Conservation (phyloP, 2,888 invertebrate species). For the Meteorus cinctellus region DNA sequence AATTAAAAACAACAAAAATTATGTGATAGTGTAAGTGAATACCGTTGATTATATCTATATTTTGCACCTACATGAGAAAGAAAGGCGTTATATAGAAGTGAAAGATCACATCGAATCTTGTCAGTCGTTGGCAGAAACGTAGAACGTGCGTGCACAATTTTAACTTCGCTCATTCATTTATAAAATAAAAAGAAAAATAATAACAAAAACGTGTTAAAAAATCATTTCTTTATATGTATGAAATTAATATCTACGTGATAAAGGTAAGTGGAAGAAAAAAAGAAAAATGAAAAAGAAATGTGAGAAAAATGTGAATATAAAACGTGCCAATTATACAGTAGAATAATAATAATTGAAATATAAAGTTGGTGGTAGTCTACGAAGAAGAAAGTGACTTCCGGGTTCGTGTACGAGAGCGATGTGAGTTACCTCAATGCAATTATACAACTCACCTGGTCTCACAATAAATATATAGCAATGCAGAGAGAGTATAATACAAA, state of each 20-base stretch:
- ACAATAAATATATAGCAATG: slow-evolving; percentile 19
- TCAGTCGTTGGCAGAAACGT: slow-evolving; percentile 24
- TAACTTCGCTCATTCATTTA: slow-evolving; percentile 8
- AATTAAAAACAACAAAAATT: background rate
- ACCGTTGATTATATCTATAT: background rate
- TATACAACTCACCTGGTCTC: slow-evolving; percentile 19
- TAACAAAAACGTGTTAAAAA: background rate
- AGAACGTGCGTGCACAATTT: background rate
- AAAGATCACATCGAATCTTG: slow-evolving; percentile 18
- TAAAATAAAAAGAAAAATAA: background rate
- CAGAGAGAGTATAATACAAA: slow-evolving; percentile 7
- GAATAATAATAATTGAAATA: background rate
- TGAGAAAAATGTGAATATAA: background rate
- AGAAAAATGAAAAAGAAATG: background rate
- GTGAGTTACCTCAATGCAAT: slow-evolving; percentile 27
- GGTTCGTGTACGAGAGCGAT: slow-evolving; percentile 25
- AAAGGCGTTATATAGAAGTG: slow-evolving; percentile 35
- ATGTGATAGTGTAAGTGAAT: slow-evolving; percentile 8
- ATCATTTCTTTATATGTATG: background rate
- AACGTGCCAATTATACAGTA: background rate
- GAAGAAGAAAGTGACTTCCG: slow-evolving; percentile 39
- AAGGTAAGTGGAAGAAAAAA: background rate
- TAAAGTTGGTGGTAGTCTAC: slow-evolving; percentile 7
- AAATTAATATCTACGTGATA: background rate
- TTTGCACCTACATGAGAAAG: background rate